Base-by-base conservation (phyloP, 2,797 vertebrate species). In the Epinephelus awoara region DNA sequence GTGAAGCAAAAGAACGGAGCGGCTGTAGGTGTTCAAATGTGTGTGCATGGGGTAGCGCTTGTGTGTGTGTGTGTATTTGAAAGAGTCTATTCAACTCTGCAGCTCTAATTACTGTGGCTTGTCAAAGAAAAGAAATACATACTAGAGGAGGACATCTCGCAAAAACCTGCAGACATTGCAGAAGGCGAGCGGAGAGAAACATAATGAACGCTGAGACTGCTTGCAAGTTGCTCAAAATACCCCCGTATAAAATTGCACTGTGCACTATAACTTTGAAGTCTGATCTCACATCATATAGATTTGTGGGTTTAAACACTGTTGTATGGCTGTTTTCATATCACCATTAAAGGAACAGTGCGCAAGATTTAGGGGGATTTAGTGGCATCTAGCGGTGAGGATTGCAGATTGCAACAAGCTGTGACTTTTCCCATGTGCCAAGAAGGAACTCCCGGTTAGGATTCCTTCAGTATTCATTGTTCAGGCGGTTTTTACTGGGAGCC, bases 91-190 rank as follows among this genome's bases (percentile, higher is more conserved):
- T 83, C 73, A 80, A 56, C 58, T 75, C 68, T 56, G 67, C 67
- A 46, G 61, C 84, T 83, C 56, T 63, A 85, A 89, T 88, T 80
- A 38, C 47, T 58, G 55, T 46, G 51, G 70, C 73, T 75, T 80
- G 73, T 84, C 81, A 67, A 13, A 80, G 57, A 68, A 72, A 65
- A 75, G 25, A 72, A 70, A 85, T n/a, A 50, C 27, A 78, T 21
- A 23, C 44, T 2, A 66, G 55, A 76, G 51, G 21, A 81, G 54
- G 51, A 74, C 46, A 47, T 34, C 66, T 80, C 77, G 64, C 49
- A 57, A 67, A 82, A 83, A 83, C 49, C 55, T 82, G 67, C 50
- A 77, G 56, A 86, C 34, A 27, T n/a, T 72, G 72, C 76, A 82
- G 19, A 72, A 79, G 51, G 59, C 58, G 38, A 55, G 61, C 11